Evolutionary conservation across 1,140 invertebrate genomes (phyloP).

Genomic region (Danaus plexippus): DNA sequence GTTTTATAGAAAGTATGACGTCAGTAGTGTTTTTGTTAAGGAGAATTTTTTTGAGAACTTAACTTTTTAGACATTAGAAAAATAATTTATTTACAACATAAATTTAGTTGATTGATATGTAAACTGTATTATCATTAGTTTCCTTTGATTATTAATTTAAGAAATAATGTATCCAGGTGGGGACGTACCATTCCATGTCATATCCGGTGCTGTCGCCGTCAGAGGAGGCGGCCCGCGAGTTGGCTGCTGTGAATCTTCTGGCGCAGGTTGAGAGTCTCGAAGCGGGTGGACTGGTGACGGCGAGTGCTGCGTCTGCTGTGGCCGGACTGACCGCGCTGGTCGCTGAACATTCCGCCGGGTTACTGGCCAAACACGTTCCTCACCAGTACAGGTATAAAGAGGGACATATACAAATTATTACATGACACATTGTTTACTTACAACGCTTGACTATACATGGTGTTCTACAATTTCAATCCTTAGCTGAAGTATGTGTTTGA

Average conservation of each 20-base stretch:
- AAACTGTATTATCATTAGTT: too few relatives aligned
- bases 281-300: slow-evolving; percentile 36
- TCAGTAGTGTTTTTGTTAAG: too few relatives aligned
- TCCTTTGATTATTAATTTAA: too few relatives aligned
- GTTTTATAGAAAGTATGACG: not conserved
- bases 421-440: too few relatives aligned
- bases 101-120: too few relatives aligned
- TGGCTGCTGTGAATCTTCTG: slow-evolving; percentile 72
- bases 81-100: too few relatives aligned
- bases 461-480: too few relatives aligned
- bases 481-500: too few relatives aligned
- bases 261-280: slow-evolving; percentile 46
- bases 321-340: slow-evolving; percentile 67
- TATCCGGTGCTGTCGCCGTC: slow-evolving; percentile 74
- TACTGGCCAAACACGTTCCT: slow-evolving; percentile 61
- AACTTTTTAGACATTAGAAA: too few relatives aligned
- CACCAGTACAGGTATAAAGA: slow-evolving; percentile 52
- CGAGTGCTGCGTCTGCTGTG: slow-evolving; percentile 36
- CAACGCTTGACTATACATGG: too few relatives aligned
- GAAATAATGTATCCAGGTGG: slow-evolving; percentile 41
- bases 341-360: slow-evolving; percentile 66
- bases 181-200: slow-evolving; percentile 64
- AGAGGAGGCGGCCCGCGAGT: slow-evolving; percentile 67
- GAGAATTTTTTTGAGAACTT: too few relatives aligned
- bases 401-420: not conserved